Evolutionary conservation across 2,113 vertebrate genomes (phyloP), one percentile per base, ranked within the genome.

Genomic region (Psettodes erumei): DNA sequence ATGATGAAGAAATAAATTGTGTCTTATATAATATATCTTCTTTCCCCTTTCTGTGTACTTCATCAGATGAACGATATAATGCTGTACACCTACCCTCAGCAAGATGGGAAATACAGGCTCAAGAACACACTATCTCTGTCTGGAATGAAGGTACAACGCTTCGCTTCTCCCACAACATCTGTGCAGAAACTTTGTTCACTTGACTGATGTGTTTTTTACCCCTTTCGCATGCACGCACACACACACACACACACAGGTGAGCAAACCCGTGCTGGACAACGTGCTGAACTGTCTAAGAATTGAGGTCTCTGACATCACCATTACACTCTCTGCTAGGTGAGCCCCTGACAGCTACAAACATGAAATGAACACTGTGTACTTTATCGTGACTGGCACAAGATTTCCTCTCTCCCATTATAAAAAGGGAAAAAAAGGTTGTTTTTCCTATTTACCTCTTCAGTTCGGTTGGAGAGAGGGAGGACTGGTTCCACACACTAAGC

Each of bases 31-130:
- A 16, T 58, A 25, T 0, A 32, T 50, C 2, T 9, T 66, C 10
- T 62, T 63, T 38, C 11, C 4, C 45, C n/a, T 74, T 19, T 67
- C 27, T 56, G 45, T 77, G 19, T 65, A 55, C 71, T 83, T 80
- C 55, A 23, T 82, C 71, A 98, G 97, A 97, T 98, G 96, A 98
- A 95, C 3, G 96, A 98, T 30, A 92, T 97, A 51, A 95, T 98
- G 81, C 92, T 98, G 16, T 98, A 98, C 83, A 97, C 97, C 0
- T 96, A 95, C 81, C 97, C 97, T 47, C 95, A 97, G 91, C 97
- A 97, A 86, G 96, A 96, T 66, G 96, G 97, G 27, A 98, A 96
- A 90, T 98, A 98, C 90, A 93, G 90, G 74, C 94, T 98, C 16
- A 98, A 96, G 89, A 97, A 94, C 82, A 95, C 95, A 0, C 91